These are phyloP conservation scores for Drosophila multiciliata DNA, from an alignment of 2,888 invertebrate genomes.

Conservation along the genomic window DNA sequence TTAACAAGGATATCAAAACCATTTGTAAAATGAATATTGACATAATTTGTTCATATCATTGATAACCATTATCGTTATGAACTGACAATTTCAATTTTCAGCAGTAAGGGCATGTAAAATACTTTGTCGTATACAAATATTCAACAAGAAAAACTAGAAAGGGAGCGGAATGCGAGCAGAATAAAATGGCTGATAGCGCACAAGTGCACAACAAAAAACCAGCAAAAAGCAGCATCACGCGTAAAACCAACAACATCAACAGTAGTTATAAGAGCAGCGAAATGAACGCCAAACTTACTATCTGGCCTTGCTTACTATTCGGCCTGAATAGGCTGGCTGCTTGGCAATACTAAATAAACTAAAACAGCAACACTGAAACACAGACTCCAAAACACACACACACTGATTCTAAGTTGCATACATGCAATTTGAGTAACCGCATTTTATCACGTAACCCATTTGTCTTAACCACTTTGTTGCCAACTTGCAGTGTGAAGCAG, in stretches of 20 bases:
- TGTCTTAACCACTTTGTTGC: slow-evolving; percentile 83
- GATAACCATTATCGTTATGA: not conserved
- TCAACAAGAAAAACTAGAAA: slow-evolving; percentile 53
- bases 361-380: slow-evolving; percentile 37
- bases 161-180: slow-evolving; percentile 16
- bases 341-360: slow-evolving; percentile 71
- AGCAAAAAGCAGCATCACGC: slow-evolving; percentile 31
- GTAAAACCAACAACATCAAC: slow-evolving; percentile 34
- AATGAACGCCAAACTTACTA: slow-evolving; percentile 55
- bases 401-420: slow-evolving; percentile 71
- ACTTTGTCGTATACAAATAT: slow-evolving; percentile 34
- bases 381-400: slow-evolving; percentile 25
- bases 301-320: slow-evolving; percentile 58
- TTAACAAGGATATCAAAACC: not conserved
- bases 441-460: slow-evolving; percentile 84
- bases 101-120: slow-evolving; percentile 56
- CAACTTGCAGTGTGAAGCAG: slow-evolving; percentile 77
- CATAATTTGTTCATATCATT: not conserved
- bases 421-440: slow-evolving; percentile 83
- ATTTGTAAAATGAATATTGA: not conserved
- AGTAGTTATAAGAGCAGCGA: slow-evolving; percentile 48
- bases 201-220: slow-evolving; percentile 69
- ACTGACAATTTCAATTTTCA: not conserved
- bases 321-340: slow-evolving; percentile 36
- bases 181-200: slow-evolving; percentile 73